Evolutionary conservation across 2,888 invertebrate species (phyloP), one percentile per base, ranked within the genome.

Genomic region (Dicyrtoma fusca): DNA sequence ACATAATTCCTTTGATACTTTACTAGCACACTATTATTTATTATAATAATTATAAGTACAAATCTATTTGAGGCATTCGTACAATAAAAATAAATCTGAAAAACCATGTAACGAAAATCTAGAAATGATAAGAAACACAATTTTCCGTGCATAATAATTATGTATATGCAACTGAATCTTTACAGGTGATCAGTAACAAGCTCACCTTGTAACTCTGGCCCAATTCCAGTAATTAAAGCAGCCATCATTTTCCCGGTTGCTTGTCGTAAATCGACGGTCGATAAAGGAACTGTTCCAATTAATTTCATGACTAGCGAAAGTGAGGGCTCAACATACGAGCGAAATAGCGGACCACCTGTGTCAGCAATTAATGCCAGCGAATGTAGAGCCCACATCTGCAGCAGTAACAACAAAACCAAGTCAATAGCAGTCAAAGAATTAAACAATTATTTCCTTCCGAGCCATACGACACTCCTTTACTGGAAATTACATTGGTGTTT

Each of bases 341-440:
- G 89, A 86, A 99, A 99, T 96, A 99, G 97, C 0, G 99, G 98
- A 0, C 99, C 99, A 0, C 98, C 97, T 0, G 97, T 97, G 84
- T 98, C 97, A 2, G 96, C 97, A 74, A 99, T 92, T 76, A 98
- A 87, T 0, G 96, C 93, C 25, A 99, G 85, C 0, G 98, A 97
- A 85, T 98, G 96, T 14, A 99, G 86, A 0, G 98, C 92, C 98
- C 98, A 99, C 44, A 96, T 93, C 91, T 92, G 81, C 10, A 76
- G n/a, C 17, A n/a, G 3, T 19, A 19, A 21, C n/a, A n/a, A n/a
- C n/a, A n/a, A n/a, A n/a, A n/a, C n/a, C n/a, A n/a, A n/a, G n/a
- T n/a, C n/a, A n/a, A n/a, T n/a, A n/a, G n/a, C n/a, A n/a, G n/a
- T n/a, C n/a, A n/a, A n/a, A n/a, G n/a, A n/a, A n/a, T n/a, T n/a